Base-by-base conservation (phyloP, 2,113 vertebrate species). In the Nannospalax galili region DNA sequence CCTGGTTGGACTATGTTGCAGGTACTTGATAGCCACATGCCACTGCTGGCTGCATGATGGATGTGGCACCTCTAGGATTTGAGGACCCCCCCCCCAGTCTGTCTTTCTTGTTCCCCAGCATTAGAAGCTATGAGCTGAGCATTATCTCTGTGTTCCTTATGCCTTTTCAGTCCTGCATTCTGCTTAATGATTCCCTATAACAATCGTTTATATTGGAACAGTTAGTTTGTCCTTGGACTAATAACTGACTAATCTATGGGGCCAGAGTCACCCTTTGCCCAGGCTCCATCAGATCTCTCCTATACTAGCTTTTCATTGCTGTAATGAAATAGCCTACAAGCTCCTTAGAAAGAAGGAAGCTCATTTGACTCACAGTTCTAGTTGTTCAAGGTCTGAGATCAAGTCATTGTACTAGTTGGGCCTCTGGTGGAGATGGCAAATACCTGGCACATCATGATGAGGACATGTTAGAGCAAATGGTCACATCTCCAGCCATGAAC, bases 11-110 rank as follows among this genome's bases (percentile, higher is more conserved):
- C 0, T 16, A 2, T 58, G 3, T 52, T 74, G 45, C 45, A 48
- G 56, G 70, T 9, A 4, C 37, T 58, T 12, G 0, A 5, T 3
- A 48, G 35, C 48, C 74, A 28, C 15, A 0, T 7, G 1, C 16
- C 17, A 37, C 26, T 30, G 28, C 37, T 65, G 28, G 16, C 9
- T n/a, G 24, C 12, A 7, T 3, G 42, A 74, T 5, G 40, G 24
- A 42, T 3, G 24, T 28, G 73, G 12, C 24, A 15, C 3, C 73
- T 45, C 73, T 74, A 42, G 40, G 73, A 45, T 28, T 26, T 7
- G 24, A 28, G 15, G 15, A 40, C 5, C 40, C n/a, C n/a, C n/a
- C n/a, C n/a, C n/a, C 11, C 5, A 2, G 24, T 7, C 73, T 74
- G 42, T 74, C 24, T 28, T 74, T 42, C 40, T 74, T 74, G 8